Percentiles rank a stretch among this genome's conserved stretches.
Evolutionary conservation across 2,888 invertebrate species (phyloP).

Genomic region (Mythimna albipuncta): DNA sequence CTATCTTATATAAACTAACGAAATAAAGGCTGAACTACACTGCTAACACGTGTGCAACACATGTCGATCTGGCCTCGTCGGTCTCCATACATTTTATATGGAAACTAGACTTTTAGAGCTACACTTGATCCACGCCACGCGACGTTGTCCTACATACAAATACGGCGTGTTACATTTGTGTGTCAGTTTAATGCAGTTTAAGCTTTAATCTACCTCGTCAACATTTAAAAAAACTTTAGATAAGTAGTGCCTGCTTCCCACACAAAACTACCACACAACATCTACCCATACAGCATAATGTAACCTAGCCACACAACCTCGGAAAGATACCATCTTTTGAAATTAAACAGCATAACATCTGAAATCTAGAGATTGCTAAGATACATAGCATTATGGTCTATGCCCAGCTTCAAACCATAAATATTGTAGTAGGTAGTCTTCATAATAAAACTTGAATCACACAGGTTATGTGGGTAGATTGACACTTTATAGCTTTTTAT

Average conservation of each 20-base stretch:
- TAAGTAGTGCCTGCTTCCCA: background rate
- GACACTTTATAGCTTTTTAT: conserved; percentile 27
- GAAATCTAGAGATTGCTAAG: conserved; percentile 52
- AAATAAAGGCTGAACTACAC: too few relatives aligned
- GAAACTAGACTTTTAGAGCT: too few relatives aligned
- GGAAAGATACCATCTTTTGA: conserved; percentile 45
- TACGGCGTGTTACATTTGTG: too few relatives aligned
- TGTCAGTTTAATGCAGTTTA: too few relatives aligned
- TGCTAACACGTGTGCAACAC: too few relatives aligned
- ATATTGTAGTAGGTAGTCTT: conserved; percentile 45
- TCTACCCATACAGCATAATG: conserved; percentile 4
- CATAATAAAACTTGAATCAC: conserved; percentile 31
- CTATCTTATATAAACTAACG: too few relatives aligned
- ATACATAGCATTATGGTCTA: conserved; percentile 52
- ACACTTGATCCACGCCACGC: too few relatives aligned
- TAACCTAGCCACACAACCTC: conserved; percentile 7
- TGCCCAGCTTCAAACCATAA: conserved; percentile 34
- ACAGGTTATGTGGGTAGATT: conserved; percentile 32
- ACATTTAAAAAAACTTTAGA: too few relatives aligned
- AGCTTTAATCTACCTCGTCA: too few relatives aligned
- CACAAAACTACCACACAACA: conserved; percentile 1
- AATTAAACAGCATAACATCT: conserved; percentile 47
- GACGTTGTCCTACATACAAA: too few relatives aligned
- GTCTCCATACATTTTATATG: too few relatives aligned
- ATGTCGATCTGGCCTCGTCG: too few relatives aligned